These are phyloP conservation scores for Grus americana DNA, from an alignment of 2,113 vertebrate species.

Conservation along the genomic window DNA sequence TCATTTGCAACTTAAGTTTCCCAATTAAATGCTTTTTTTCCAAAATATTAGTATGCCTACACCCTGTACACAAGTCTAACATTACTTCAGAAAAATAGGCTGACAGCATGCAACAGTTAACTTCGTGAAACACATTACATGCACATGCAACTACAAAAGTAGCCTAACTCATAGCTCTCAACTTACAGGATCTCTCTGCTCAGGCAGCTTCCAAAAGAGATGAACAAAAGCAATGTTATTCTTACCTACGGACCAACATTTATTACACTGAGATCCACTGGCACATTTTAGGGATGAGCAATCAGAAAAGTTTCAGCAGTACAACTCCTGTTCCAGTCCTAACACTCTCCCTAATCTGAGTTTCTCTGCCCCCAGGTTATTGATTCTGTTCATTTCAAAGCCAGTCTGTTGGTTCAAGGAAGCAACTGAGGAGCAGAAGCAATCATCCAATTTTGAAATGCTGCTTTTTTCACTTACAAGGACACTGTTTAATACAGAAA, in stretches of 20 bases:
- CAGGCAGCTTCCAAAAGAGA: neutral
- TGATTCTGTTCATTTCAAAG: neutral
- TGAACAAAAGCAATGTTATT: neutral
- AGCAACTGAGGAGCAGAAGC: neutral
- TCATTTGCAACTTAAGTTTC: neutral
- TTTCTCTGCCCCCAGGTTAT: neutral
- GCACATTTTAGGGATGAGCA: neutral
- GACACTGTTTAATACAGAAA: neutral
- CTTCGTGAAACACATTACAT: neutral
- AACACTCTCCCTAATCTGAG: neutral
- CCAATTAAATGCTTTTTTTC: neutral
- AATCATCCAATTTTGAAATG: neutral
- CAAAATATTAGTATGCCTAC: neutral
- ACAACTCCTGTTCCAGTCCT: neutral
- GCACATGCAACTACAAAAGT: neutral
- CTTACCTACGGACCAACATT: neutral
- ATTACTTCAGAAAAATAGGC: neutral
- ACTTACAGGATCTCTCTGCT: neutral
- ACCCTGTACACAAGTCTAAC: neutral
- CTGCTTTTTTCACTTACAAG: neutral
- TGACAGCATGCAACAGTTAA: neutral
- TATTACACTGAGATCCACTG: neutral
- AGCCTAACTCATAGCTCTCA: neutral
- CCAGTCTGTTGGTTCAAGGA: neutral
- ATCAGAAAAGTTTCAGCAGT: neutral